Percentiles rank a stretch among this genome's conserved stretches.
Evolutionary conservation across 2,113 vertebrate genomes (phyloP).

Genomic region (Dolichotis patagonum): DNA sequence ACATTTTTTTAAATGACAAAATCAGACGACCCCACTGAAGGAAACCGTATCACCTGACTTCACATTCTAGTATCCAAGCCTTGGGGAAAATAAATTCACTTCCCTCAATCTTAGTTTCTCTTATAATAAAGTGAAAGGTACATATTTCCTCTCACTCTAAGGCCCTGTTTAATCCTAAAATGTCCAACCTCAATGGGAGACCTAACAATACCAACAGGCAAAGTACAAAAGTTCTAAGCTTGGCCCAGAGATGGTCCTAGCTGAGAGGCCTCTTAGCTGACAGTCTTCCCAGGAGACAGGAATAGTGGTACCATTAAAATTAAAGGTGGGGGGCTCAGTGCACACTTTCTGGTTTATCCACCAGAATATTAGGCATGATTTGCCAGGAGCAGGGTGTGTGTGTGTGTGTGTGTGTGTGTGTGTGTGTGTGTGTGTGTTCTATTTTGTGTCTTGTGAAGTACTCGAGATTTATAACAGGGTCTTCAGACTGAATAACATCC

Average conservation of each 20-base stretch:
- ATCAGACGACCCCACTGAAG: not conserved
- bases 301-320: not conserved
- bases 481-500: not conserved
- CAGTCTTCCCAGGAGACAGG: not conserved
- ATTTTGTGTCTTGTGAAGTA: not conserved
- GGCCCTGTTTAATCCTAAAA: constrained; percentile 5
- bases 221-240: not conserved
- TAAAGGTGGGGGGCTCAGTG: not conserved
- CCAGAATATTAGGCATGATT: not conserved
- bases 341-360: not conserved
- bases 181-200: not conserved
- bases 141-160: not conserved
- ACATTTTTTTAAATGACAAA: constrained; percentile 56
- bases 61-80: not conserved
- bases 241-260: not conserved
- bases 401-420: no score
- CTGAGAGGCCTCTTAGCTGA: not conserved
- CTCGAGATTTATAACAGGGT: not conserved
- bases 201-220: not conserved
- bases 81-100: not conserved
- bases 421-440: no score
- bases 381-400: no score
- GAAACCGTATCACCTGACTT: not conserved
- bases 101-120: constrained; percentile 42
- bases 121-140: constrained; percentile 23